Conservation (phyloP, 2,797 vertebrate species). For the Fistularia commersonii region DNA sequence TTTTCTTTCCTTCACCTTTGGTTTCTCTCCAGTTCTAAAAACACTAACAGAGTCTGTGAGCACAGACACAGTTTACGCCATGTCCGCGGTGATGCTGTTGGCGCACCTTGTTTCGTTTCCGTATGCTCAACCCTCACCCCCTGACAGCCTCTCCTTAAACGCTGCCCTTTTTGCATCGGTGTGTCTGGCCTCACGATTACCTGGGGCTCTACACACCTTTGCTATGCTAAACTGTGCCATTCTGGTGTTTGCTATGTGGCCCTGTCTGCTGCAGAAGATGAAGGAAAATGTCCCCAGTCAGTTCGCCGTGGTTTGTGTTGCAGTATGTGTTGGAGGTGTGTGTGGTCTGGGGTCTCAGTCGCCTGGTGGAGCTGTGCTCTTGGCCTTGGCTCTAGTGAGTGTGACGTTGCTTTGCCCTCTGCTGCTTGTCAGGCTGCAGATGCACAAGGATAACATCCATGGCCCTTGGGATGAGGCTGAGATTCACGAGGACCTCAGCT, state of each 20-base stretch:
- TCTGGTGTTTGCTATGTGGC: slow-evolving; percentile 95
- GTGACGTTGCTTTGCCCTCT: slow-evolving; percentile 88
- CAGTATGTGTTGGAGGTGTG: slow-evolving; percentile 80
- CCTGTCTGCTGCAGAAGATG: slow-evolving; percentile 88
- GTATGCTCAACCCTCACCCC: slow-evolving; percentile 81
- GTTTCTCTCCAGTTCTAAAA: slow-evolving; percentile 93
- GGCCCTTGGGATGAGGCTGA: slow-evolving; percentile 98
- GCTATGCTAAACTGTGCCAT: slow-evolving; percentile 93
- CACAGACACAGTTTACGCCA: slow-evolving; percentile 96
- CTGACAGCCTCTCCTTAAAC: slow-evolving; percentile 93
- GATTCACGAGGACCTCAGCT: slow-evolving; percentile 91
- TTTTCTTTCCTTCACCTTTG: slow-evolving; percentile 92
- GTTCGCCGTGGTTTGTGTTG: slow-evolving; percentile 79
- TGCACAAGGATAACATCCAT: slow-evolving; percentile 96
- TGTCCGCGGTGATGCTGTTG: slow-evolving; percentile 92
- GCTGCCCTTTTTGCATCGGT: slow-evolving; percentile 95
- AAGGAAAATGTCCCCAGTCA: slow-evolving; percentile 74
- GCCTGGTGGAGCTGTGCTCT: slow-evolving; percentile 79
- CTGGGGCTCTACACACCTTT: slow-evolving; percentile 89
- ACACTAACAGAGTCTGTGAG: slow-evolving; percentile 95
- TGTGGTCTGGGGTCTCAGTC: slow-evolving; percentile 78
- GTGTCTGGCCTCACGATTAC: slow-evolving; percentile 91
- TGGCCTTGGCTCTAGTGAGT: slow-evolving; percentile 77
- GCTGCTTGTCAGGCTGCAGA: slow-evolving; percentile 86
- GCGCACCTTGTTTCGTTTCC: slow-evolving; percentile 94